Conservation (phyloP, 1,140 invertebrate genomes). For the Meteorus sp. region DNA sequence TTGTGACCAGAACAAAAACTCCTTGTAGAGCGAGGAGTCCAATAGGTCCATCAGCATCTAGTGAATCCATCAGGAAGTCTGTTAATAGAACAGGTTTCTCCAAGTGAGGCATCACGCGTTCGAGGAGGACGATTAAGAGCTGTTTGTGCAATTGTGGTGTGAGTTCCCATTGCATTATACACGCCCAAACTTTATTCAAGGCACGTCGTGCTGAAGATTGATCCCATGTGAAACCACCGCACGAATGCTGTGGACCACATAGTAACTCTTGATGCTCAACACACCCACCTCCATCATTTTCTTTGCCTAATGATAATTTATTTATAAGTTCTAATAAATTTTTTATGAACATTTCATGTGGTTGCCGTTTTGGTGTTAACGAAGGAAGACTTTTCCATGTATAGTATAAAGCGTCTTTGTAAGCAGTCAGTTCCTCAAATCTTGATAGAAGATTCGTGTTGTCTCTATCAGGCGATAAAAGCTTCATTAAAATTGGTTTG, state of each 20-base stretch:
- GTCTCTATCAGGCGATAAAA: constrained; percentile 61
- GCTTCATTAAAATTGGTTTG: constrained; percentile 62
- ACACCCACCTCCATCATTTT: constrained; percentile 44
- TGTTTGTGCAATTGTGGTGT: constrained; percentile 73
- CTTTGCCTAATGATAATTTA: constrained; percentile 62
- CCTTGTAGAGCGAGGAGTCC: constrained; percentile 91
- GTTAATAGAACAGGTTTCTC: constrained; percentile 81
- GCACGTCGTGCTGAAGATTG: constrained; percentile 46
- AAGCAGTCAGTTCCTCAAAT: constrained; percentile 67
- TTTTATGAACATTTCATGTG: constrained; percentile 66
- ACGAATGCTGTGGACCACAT: constrained; percentile 39
- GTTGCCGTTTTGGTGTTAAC: constrained; percentile 62
- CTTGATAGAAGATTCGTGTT: constrained; percentile 59
- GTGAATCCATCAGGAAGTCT: constrained; percentile 90
- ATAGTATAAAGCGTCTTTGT: constrained; percentile 67
- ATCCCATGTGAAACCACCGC: constrained; percentile 49
- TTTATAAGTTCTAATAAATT: constrained; percentile 73
- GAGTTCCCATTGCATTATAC: constrained; percentile 70
- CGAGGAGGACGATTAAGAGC: constrained; percentile 78
- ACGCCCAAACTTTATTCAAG: constrained; percentile 72
- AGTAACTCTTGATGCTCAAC: constrained; percentile 38
- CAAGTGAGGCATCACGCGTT: constrained; percentile 80
- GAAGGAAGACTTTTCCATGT: constrained; percentile 63
- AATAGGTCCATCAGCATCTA: constrained; percentile 83
- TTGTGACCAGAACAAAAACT: constrained; percentile 85